phyloP scores from a whole-genome alignment of 2,113 vertebrate genomes.

The Colistium nudipinnis region DNA sequence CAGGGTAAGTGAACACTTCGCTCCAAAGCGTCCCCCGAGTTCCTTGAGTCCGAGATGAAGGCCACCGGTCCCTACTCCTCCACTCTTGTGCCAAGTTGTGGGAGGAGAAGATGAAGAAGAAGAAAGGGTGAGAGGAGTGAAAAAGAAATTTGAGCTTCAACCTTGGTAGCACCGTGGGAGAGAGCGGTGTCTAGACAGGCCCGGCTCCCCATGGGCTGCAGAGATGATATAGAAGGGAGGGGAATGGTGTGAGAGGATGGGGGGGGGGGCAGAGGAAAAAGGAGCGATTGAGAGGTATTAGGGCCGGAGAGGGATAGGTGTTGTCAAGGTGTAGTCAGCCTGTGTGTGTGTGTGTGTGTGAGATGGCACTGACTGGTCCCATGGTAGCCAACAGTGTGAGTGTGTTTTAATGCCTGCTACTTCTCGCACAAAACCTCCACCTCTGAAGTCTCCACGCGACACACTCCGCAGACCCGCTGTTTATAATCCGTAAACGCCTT shows the following conservation, averaged over 20 bases:
- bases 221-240: constrained; percentile 65
- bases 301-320: constrained; percentile 73
- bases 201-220: constrained; percentile 65
- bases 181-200: constrained; percentile 70
- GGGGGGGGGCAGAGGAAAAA: constrained; percentile 51
- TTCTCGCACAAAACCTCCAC: constrained; percentile 73
- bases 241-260: constrained; percentile 61
- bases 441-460: constrained; percentile 59
- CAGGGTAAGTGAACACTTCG: constrained; percentile 13
- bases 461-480: constrained; percentile 42
- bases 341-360: constrained; percentile 24
- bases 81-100: constrained; percentile 14
- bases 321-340: constrained; percentile 64
- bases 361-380: constrained; percentile 64
- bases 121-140: constrained; percentile 24
- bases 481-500: constrained; percentile 64
- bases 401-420: constrained; percentile 73
- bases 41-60: constrained; percentile 22
- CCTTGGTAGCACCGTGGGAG: constrained; percentile 71
- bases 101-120: constrained; percentile 7
- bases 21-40: constrained; percentile 35
- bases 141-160: constrained; percentile 69
- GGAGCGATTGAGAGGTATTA: constrained; percentile 69
- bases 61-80: constrained; percentile 20
- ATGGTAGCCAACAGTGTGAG: constrained; percentile 67